Base-by-base conservation (phyloP, 2,888 invertebrate genomes). In the Loripinus fragilis region DNA sequence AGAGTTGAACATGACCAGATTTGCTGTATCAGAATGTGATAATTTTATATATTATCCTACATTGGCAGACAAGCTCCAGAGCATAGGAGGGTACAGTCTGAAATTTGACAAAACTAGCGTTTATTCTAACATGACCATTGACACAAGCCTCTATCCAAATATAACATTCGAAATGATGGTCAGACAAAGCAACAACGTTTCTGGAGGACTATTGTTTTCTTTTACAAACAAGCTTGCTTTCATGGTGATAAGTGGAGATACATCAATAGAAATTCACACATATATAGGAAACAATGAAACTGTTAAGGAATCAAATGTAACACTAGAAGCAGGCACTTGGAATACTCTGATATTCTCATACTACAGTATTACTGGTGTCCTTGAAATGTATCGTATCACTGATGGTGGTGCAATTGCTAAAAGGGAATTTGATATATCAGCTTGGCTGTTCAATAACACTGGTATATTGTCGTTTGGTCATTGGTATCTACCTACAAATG, bases 291-390 rank as follows among this genome's bases (percentile, higher is more conserved):
- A 76, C 30, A 75, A 76, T 67, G 41, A 45, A 20, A 67, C 73
- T 10, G 67, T 77, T 3, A 66, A 74, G 12, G 69, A 85, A 30
- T 83, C 88, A 8, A 76, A 76, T 30, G 35, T 88, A 0, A 69
- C 45, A 10, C 78, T 89, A 23, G 83, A 86, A 60, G 41, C 55
- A 65, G 78, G 71, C 15, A 60, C 73, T 25, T 90, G 90, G 90
- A 89, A 86, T 80, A 89, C 88, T 68, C 73, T 90, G 5, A 78
- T 87, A 10, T 55, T 90, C 8, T 81, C 85, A 20, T 90, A 89
- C 65, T 74, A 83, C 41, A 83, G 76, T 42, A 45, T 45, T 3
- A 65, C 81, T n/a, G 90, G 89, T 10, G 64, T 71, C 8, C 38
- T 78, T n/a, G 74, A 78, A 33, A 33, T 88, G 23, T 90, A 86